Evolutionary conservation across 2,797 vertebrate genomes (phyloP).

Genomic region (Rhinella marina): DNA sequence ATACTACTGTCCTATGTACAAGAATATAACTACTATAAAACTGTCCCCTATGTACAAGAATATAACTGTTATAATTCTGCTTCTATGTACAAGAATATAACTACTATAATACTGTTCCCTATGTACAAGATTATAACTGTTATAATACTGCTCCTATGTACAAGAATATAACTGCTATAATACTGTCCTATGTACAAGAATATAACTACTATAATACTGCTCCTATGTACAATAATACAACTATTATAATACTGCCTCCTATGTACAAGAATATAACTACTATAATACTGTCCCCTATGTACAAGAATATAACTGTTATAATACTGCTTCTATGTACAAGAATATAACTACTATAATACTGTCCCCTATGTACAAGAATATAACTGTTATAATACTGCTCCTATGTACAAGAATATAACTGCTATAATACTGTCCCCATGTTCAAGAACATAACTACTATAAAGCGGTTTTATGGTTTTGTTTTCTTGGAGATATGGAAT

Average conservation of each 20-base stretch:
- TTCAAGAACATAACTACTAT: background rate
- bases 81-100: background rate
- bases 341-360: background rate
- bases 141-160: background rate
- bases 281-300: background rate
- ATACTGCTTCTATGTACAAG: background rate
- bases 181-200: background rate
- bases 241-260: background rate
- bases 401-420: background rate
- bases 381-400: background rate
- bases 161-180: slow-evolving; percentile 1
- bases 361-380: background rate
- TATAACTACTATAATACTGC: background rate
- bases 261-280: slow-evolving; percentile 3
- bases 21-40: too few relatives aligned
- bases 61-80: background rate
- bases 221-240: background rate
- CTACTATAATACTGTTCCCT: background rate
- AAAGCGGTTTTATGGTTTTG: background rate
- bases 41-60: too few relatives aligned
- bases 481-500: background rate
- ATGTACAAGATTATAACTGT: background rate
- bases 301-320: background rate
- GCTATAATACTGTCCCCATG: background rate
- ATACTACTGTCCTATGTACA: too few relatives aligned